Evolutionary conservation across 2,888 invertebrate genomes (phyloP), one percentile per base, ranked within the genome.

Genomic region (Eupithecia subumbrata): DNA sequence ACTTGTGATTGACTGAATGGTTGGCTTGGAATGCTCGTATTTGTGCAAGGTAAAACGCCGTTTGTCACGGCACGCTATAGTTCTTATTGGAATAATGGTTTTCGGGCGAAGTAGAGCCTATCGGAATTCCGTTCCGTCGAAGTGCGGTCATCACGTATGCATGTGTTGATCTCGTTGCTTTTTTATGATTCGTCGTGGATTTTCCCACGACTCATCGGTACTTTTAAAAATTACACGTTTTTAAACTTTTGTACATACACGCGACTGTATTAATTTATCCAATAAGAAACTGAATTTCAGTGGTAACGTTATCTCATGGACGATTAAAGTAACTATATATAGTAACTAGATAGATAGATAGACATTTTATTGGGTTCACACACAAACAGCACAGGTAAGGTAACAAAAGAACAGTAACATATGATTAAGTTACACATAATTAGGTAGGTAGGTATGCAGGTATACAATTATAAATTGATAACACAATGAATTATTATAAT

Each of bases 1-100:
- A 83, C 82, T 82, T 86, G 82, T 87, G 87, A 89, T 87, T 86
- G 86, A 85, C 84, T 84, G 83, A 86, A 83, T 86, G 82, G 80
- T 81, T 78, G 76, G 76, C 75, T 73, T 86, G 82, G 79, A 81
- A 77, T 77, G 76, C 76, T 72, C 16, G 56, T 76, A 77, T 81
- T 82, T 83, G 80, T 87, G 81, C 82, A 85, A 86, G 82, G 85
- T 82, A 83, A 85, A 82, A 56, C 82, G 79, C 75, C 75, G 72
- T 78, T 80, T 81, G 78, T 76, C 72, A 73, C 68, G 73, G 69
- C 74, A 72, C 67, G 37, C n/a, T 75, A 30, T 74, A 76, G 75
- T 75, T 68, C 43, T 43, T 73, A 40, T 72, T 67, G 56, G 66
- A 72, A 67, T 60, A 60, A 66, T 64, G 8, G 52, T 48, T 75